Conservation (phyloP, 2,888 invertebrate species). For the Crematogaster levior region DNA sequence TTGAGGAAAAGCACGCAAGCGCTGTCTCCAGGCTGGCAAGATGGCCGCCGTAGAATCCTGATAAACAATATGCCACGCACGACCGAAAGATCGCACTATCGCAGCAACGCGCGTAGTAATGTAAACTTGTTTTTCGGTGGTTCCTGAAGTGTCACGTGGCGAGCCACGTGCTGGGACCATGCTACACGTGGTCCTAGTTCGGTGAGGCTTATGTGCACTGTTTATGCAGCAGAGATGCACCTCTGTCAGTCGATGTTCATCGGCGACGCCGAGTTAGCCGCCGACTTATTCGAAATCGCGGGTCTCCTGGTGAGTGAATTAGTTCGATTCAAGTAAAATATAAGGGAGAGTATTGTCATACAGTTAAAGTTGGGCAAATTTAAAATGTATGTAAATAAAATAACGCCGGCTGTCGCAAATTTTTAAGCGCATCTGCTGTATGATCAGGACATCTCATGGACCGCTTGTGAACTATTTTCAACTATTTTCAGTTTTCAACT, state of each 20-base stretch:
- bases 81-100: slow-evolving; percentile 47
- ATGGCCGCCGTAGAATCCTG: slow-evolving; percentile 73
- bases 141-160: slow-evolving; percentile 58
- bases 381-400: slow-evolving; percentile 31
- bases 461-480: slow-evolving; percentile 53
- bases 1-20: slow-evolving; percentile 69
- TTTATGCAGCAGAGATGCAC: slow-evolving; percentile 72
- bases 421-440: slow-evolving; percentile 11
- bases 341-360: background rate
- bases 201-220: slow-evolving; percentile 3
- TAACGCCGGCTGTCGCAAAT: background rate
- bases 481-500: too few species aligned
- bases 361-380: background rate
- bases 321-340: background rate
- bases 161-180: slow-evolving; percentile 56
- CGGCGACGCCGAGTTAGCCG: slow-evolving; percentile 78
- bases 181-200: background rate
- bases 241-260: slow-evolving; percentile 79
- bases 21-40: slow-evolving; percentile 64
- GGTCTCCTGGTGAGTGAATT: slow-evolving; percentile 80
- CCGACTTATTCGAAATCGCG: slow-evolving; percentile 81
- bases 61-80: slow-evolving; percentile 76
- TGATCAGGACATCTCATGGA: slow-evolving; percentile 65
- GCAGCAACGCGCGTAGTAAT: slow-evolving; percentile 44
- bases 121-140: slow-evolving; percentile 64